Percentiles rank a stretch among this genome's conserved stretches.
Evolutionary conservation across 2,888 invertebrate genomes (phyloP).

Genomic region (Nematopogon swammerdamellus): DNA sequence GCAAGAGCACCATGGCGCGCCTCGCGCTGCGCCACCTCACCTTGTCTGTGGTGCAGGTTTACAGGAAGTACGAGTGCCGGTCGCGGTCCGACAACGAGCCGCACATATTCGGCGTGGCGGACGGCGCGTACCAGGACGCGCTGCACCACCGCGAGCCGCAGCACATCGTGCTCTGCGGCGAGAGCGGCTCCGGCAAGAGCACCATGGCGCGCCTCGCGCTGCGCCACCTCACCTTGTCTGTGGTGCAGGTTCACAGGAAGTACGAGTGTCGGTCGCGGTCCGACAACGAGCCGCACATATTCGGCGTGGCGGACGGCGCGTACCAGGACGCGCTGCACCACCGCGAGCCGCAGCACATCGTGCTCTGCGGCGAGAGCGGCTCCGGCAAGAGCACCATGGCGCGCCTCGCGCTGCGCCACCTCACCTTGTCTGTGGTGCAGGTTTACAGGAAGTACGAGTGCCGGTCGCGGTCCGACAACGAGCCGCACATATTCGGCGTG

Average conservation of each 20-base stretch:
- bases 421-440: too few species aligned
- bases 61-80: constrained; percentile 77
- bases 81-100: constrained; percentile 87
- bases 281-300: constrained; percentile 88
- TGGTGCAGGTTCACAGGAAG: constrained; percentile 71
- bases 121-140: constrained; percentile 87
- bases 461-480: constrained; percentile 85
- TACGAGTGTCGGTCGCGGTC: constrained; percentile 84
- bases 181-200: constrained; percentile 90
- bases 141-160: constrained; percentile 84
- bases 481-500: constrained; percentile 86
- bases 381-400: constrained; percentile 90
- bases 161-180: constrained; percentile 84
- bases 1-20: constrained; percentile 83
- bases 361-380: constrained; percentile 87
- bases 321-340: constrained; percentile 91
- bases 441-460: constrained; percentile 75
- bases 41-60: constrained; percentile 64
- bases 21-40: constrained; percentile 78
- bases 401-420: constrained; percentile 73
- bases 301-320: constrained; percentile 83
- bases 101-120: constrained; percentile 86
- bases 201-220: constrained; percentile 77
- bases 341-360: constrained; percentile 78
- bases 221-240: constrained; percentile 73